Base-by-base conservation (phyloP, 2,113 vertebrate species). In the Trematocara marginatum region DNA sequence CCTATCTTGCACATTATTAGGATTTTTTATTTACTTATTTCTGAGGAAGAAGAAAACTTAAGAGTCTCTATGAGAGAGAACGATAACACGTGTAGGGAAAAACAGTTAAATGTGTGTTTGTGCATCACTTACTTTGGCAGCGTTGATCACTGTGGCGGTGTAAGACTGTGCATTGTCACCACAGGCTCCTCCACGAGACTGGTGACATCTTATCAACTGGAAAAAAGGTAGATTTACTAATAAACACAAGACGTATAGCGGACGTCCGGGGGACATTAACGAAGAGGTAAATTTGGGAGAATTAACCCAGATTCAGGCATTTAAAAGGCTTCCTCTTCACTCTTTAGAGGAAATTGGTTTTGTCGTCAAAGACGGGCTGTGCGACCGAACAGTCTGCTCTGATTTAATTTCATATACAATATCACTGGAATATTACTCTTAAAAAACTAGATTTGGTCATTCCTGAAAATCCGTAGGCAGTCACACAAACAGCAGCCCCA, bases 111-210 rank as follows among this genome's bases (percentile, higher is more conserved):
- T 31, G n/a, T 56, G 31, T 69, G 16, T 10, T 18, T 78, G 57
- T 4, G 9, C 16, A 6, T 83, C 42, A 91, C 98, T 97, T 95
- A 99, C 98, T 97, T 99, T 99, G 89, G 99, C 99, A 90, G 99
- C 99, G 86, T 97, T 99, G 96, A 99, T 99, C 93, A 99, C 98
- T 56, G 99, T 99, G 87, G 99, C 99, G 35, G 99, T 99, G 52
- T 99, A 99, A 52, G 99, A 99, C 96, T 99, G 99, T 88, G 98
- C 97, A 93, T 98, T 98, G 95, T 99, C 99, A 92, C 98, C 98
- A 84, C 99, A 99, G 89, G 98, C 98, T 93, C 99, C 99, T 54
- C 99, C 99, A 57, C 97, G 98, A 84, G 99, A 99, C 95, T 99
- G 99, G 95, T 99, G 98, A 96, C 98, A 99, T 91, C 98, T 97